Percentiles rank a stretch among this genome's conserved stretches.
Conservation (phyloP, 2,888 invertebrate species). For the Tetragnatha montana region DNA sequence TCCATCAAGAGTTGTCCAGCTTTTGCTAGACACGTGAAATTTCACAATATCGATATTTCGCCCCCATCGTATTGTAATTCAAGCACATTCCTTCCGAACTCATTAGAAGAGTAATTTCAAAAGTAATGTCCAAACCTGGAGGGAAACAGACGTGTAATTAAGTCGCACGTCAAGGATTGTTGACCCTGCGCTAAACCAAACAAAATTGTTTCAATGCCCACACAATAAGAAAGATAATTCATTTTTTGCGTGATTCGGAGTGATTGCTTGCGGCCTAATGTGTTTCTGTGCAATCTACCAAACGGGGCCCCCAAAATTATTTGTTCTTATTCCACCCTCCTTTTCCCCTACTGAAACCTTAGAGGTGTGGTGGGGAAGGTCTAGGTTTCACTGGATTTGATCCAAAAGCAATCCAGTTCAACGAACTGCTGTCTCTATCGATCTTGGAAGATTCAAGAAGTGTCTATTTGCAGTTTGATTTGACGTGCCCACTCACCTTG, state of each 20-base stretch:
- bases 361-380: background rate
- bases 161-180: background rate
- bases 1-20: no score
- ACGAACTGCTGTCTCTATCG: constrained; percentile 45
- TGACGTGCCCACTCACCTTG: background rate
- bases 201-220: background rate
- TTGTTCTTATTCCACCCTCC: background rate
- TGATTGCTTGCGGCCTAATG: background rate
- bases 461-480: background rate
- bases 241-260: background rate
- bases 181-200: background rate
- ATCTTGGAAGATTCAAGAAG: constrained; percentile 9
- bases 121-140: no score
- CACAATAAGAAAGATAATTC: background rate
- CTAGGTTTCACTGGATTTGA: constrained; percentile 14
- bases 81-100: no score
- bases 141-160: background rate
- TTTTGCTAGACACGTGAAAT: no score
- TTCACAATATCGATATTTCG: no score
- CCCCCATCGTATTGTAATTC: no score
- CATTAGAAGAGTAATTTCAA: no score
- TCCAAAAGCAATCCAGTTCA: constrained; percentile 47
- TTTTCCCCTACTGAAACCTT: background rate
- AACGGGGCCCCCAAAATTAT: background rate
- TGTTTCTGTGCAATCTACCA: no score